Evolutionary conservation across 2,113 vertebrate species (phyloP).

Genomic region (Prunella fulvescens): DNA sequence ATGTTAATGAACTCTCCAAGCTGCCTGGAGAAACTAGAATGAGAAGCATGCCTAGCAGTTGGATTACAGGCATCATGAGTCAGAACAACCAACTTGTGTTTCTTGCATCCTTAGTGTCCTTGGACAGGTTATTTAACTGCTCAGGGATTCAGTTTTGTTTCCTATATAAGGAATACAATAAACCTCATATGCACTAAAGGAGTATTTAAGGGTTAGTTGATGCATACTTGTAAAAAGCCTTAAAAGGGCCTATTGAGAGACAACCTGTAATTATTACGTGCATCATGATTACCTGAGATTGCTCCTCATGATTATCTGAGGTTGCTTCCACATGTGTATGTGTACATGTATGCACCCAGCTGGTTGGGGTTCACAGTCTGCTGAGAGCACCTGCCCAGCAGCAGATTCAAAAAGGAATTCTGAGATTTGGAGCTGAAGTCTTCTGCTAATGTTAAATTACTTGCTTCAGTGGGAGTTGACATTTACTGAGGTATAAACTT

Average conservation of each 20-base stretch:
- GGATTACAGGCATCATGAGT: neutral
- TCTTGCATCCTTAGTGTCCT: neutral
- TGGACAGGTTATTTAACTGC: constrained; percentile 10
- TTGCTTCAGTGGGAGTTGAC: neutral
- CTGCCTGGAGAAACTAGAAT: neutral
- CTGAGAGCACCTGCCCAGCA: neutral
- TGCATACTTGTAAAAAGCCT: constrained; percentile 16
- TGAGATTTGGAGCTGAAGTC: neutral
- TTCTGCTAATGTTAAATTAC: neutral
- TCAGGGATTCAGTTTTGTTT: neutral
- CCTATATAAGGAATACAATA: neutral
- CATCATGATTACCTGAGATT: neutral
- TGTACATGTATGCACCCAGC: neutral
- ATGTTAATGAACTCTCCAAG: neutral
- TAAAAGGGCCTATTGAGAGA: neutral
- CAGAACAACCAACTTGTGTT: neutral
- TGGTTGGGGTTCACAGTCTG: neutral
- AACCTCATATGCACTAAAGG: neutral
- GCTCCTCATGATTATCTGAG: neutral
- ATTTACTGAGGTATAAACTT: neutral
- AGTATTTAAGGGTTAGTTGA: neutral
- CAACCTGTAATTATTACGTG: neutral
- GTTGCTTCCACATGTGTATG: neutral
- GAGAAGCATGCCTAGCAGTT: neutral
- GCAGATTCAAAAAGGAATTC: neutral